A percentile compares a stretch with the other conserved stretches of the same genome.
Evolutionary conservation across 2,888 invertebrate genomes (phyloP).

Genomic region (Lasioglossum oenotherae): DNA sequence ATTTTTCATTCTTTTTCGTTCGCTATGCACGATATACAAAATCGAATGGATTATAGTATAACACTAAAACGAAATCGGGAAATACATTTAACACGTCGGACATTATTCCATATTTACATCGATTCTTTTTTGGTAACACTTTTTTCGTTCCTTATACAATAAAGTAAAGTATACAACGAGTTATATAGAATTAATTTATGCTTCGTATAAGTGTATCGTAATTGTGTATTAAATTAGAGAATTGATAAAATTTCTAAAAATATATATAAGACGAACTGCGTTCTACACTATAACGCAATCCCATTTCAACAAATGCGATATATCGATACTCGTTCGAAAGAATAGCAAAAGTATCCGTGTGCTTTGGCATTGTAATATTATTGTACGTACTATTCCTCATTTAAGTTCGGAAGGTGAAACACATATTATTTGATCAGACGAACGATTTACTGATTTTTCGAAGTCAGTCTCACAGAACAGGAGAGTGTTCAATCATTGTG

Average conservation of each 20-base stretch:
- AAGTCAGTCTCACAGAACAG: constrained; percentile 60
- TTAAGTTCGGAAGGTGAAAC: constrained; percentile 28
- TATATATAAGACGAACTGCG: constrained; percentile 26
- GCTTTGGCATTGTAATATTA: constrained; percentile 27
- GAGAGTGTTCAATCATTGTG: constrained; percentile 56
- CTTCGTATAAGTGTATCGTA: constrained; percentile 9
- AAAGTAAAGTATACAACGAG: constrained; percentile 14
- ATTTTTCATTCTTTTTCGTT: constrained; percentile 1
- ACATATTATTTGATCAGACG: constrained; percentile 9
- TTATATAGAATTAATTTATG: constrained; percentile 32
- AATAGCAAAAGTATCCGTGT: constrained; percentile 4
- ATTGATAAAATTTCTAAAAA: constrained; percentile 31
- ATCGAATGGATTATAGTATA: constrained; percentile 2
- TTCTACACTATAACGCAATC: constrained; percentile 9
- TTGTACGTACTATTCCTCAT: constrained; percentile 18
- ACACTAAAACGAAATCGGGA: constrained; percentile 5
- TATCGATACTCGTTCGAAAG: constrained; percentile 16
- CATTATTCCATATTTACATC: constrained; percentile 20
- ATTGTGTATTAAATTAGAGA: neutral
- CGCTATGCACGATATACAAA: constrained; percentile 27
- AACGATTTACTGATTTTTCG: constrained; percentile 30
- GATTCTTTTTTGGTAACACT: constrained; percentile 8
- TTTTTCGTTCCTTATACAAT: constrained; percentile 3
- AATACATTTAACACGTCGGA: constrained; percentile 17
- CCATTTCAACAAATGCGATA: constrained; percentile 35